phyloP scores from a whole-genome alignment of 2,797 vertebrate genomes.

The Carcharodon carcharias region DNA sequence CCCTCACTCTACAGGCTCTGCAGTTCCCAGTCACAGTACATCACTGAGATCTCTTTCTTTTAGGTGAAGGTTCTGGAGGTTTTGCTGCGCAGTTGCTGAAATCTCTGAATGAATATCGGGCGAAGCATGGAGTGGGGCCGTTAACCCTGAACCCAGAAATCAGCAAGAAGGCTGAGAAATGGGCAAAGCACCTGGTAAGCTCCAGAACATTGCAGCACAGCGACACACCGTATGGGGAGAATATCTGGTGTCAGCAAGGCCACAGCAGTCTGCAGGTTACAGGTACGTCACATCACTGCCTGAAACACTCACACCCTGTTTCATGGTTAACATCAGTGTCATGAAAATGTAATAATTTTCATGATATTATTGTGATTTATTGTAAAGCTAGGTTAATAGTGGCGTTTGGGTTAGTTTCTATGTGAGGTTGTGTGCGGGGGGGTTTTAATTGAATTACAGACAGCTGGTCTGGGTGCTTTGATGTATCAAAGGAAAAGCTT shows the following conservation, averaged over 20 bases:
- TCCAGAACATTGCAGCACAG: conserved; percentile 42
- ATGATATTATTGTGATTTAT: too few species aligned
- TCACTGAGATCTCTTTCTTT: neutral
- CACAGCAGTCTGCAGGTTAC: neutral
- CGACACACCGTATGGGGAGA: conserved; percentile 43
- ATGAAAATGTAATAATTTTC: too few species aligned
- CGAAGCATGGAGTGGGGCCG: conserved; percentile 43
- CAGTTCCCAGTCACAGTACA: neutral
- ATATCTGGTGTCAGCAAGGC: conserved; percentile 44
- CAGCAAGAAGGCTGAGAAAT: conserved; percentile 43
- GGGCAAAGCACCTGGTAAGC: conserved; percentile 43
- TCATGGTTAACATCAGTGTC: neutral
- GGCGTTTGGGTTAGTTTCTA: too few species aligned
- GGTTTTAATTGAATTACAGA: too few species aligned
- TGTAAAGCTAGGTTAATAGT: too few species aligned
- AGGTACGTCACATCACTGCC: neutral
- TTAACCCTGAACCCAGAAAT: conserved; percentile 41
- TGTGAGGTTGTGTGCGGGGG: too few species aligned
- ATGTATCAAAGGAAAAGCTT: too few species aligned
- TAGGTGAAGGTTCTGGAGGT: conserved; percentile 29
- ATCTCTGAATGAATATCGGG: conserved; percentile 42
- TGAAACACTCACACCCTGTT: neutral
- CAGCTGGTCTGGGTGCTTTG: too few species aligned
- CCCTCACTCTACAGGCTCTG: neutral
- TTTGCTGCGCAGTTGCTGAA: conserved; percentile 44